These are phyloP conservation scores for Tetramorium parvispinum DNA, from an alignment of 1,140 invertebrate genomes.

Conservation along the genomic window DNA sequence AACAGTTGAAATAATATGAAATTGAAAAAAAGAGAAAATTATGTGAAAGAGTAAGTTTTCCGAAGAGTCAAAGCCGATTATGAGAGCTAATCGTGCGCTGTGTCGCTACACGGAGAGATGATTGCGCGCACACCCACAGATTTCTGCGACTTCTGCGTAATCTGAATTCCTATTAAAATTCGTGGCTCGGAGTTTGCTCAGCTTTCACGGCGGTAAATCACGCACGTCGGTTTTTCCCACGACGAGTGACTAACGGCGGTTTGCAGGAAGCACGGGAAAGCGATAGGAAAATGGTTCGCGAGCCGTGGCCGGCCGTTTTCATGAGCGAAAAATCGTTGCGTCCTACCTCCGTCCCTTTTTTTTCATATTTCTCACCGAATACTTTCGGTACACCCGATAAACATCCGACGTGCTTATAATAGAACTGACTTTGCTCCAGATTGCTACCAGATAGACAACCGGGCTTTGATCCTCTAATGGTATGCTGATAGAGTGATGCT, in stretches of 20 bases:
- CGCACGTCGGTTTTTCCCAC: conserved; percentile 36
- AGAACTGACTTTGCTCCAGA: conserved; percentile 53
- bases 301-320: conserved; percentile 2
- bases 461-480: conserved; percentile 73
- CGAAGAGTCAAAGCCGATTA: neutral
- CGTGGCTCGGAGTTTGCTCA: conserved; percentile 22
- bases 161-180: conserved; percentile 57
- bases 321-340: conserved; percentile 41
- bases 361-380: conserved; percentile 47
- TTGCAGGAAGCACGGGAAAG: conserved; percentile 5
- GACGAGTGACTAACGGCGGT: conserved; percentile 12
- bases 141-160: conserved; percentile 30
- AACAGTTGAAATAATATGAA: neutral
- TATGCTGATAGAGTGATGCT: conserved; percentile 79
- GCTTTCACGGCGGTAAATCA: conserved; percentile 24
- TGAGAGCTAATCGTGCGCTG: neutral
- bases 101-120: conserved; percentile 1
- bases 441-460: conserved; percentile 51
- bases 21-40: neutral
- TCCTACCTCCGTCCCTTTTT: conserved; percentile 41
- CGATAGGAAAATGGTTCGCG: conserved; percentile 4
- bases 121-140: neutral
- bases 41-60: neutral
- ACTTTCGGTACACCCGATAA: conserved; percentile 73
- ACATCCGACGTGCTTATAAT: conserved; percentile 60